These are phyloP conservation scores for Xenentodon cancila DNA, from an alignment of 2,797 vertebrate species.

Conservation along the genomic window DNA sequence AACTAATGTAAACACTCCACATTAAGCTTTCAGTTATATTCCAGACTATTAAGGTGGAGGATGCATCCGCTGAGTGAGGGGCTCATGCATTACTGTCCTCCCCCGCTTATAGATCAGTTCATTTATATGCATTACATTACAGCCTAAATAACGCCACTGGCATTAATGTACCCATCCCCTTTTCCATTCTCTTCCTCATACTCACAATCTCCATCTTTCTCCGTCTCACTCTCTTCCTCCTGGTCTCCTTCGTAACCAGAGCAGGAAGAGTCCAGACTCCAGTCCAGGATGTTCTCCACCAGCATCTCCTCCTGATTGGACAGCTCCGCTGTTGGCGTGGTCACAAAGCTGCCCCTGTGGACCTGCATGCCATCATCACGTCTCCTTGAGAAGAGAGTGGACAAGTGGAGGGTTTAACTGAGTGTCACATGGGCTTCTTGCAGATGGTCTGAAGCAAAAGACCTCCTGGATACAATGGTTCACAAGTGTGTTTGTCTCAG, in stretches of 20 bases:
- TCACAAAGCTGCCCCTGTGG: conserved; percentile 89
- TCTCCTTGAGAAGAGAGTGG: conserved; percentile 79
- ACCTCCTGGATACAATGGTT: conserved; percentile 38
- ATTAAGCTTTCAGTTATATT: conserved; percentile 3
- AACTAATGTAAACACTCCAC: neutral
- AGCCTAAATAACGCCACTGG: neutral
- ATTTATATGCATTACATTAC: conserved; percentile 16
- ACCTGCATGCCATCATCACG: conserved; percentile 88
- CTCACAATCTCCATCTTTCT: conserved; percentile 90
- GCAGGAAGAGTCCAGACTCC: conserved; percentile 92
- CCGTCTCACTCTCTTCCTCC: conserved; percentile 91
- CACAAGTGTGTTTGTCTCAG: neutral
- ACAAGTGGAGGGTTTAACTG: conserved; percentile 24
- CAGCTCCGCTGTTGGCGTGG: conserved; percentile 93
- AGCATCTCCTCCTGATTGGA: conserved; percentile 94
- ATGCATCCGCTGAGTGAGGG: conserved; percentile 8
- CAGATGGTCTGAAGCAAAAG: conserved; percentile 62
- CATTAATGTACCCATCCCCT: conserved; percentile 3
- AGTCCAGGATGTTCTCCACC: conserved; percentile 93
- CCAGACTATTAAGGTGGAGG: conserved; percentile 11
- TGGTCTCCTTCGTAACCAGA: conserved; percentile 96
- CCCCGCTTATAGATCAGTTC: conserved; percentile 13
- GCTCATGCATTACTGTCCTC: conserved; percentile 41
- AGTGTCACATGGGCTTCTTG: conserved; percentile 52
- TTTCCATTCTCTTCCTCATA: neutral